Base-by-base conservation (phyloP, 2,113 vertebrate genomes). In the Callorhinus ursinus region DNA sequence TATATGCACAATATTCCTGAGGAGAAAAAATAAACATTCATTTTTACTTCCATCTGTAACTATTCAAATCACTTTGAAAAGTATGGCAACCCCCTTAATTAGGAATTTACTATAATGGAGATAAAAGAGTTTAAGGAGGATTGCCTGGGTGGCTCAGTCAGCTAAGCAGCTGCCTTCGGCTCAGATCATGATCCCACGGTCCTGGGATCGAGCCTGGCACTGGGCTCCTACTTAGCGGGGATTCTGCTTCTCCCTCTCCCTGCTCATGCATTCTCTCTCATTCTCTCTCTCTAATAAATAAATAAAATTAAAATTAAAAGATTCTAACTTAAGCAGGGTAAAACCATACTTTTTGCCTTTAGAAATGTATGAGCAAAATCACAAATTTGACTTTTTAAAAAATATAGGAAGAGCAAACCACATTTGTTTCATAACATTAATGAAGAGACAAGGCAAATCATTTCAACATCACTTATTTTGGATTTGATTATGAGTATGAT, bases 381-480 rank as follows among this genome's bases (percentile, higher is more conserved):
- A 86, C 28, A 81, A 67, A 46, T 36, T 67, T n/a, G 8, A 51
- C 42, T 67, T 76, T 65, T 87, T 94, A 74, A 5, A 0, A 28
- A 96, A 94, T 80, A 36, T 77, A 85, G 49, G 21, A 92, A 85
- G 9, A 39, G 81, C 49, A 49, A 21, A 39, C 55, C 65, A 36
- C n/a, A 65, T 95, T 89, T 97, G 42, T 84, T 94, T 84, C 26
- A 2, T 80, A 65, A 89, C 26, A 93, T 49, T 84, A 85, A 85
- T 65, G 55, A 93, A 80, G 19, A 65, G 18, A 57, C 26, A 79
- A 51, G 61, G 4, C 31, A 84, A 67, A 42, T 79, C 33, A 85
- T 85, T 92, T 92, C 69, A 92, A 19, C 13, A 49, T 61, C 33
- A 65, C n/a, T 72, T 63, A 69, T 53, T 90, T 94, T 51, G 8